Conservation (phyloP, 2,888 invertebrate species). For the Protonemura montana region DNA sequence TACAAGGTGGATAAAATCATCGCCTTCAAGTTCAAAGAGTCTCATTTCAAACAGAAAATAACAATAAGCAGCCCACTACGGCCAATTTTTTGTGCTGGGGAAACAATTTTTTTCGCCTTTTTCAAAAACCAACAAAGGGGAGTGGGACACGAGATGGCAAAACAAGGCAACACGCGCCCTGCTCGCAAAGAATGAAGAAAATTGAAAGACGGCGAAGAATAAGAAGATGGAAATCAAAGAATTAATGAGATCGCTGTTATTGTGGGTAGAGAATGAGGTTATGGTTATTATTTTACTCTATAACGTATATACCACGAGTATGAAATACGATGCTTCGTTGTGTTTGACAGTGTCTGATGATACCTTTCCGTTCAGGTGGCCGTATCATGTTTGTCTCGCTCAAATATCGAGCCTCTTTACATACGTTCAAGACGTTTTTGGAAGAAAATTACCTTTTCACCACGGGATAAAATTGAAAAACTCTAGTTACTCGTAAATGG, state of each 20-base stretch:
- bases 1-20: background rate
- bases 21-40: background rate
- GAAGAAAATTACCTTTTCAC: too few relatives aligned
- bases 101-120: background rate
- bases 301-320: background rate
- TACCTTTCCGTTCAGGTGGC: background rate
- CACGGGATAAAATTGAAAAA: too few relatives aligned
- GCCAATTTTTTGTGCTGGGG: background rate
- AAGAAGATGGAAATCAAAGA: slow-evolving; percentile 18
- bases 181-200: slow-evolving; percentile 12
- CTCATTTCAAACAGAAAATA: slow-evolving; percentile 30
- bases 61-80: background rate
- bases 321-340: background rate
- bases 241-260: slow-evolving; percentile 23
- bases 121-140: slow-evolving; percentile 15
- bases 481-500: too few relatives aligned
- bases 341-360: background rate
- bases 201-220: background rate
- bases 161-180: background rate
- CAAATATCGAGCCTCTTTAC: background rate
- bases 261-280: background rate
- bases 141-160: background rate
- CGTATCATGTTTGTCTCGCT: background rate
- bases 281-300: background rate
- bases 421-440: too few relatives aligned